A percentile compares a stretch with the other conserved stretches of the same genome.
phyloP scores from a whole-genome alignment of 2,113 vertebrate genomes.

The Oryzias woworae region DNA sequence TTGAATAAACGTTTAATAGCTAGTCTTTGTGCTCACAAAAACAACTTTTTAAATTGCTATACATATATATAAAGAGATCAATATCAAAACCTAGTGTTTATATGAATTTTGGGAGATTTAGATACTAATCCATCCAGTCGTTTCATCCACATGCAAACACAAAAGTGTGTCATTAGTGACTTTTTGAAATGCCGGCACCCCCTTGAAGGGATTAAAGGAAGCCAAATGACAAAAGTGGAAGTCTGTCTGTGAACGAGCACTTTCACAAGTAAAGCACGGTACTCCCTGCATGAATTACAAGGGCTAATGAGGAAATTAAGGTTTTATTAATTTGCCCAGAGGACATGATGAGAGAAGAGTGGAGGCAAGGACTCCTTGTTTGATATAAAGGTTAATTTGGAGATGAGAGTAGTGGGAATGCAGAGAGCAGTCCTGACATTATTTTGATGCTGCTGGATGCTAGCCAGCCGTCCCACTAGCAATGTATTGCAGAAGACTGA shows the following conservation, averaged over 20 bases:
- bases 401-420: conserved; percentile 48
- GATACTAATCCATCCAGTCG: neutral
- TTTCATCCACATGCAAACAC: conserved; percentile 1
- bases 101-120: conserved; percentile 3
- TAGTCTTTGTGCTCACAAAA: too few relatives aligned
- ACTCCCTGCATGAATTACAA: conserved; percentile 70
- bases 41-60: too few relatives aligned
- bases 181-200: conserved; percentile 11
- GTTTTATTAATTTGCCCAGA: conserved; percentile 74
- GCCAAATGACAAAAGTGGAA: conserved; percentile 59
- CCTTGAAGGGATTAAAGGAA: conserved; percentile 44
- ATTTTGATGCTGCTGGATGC: conserved; percentile 66
- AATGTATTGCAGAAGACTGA: conserved; percentile 25
- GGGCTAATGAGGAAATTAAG: conserved; percentile 77
- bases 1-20: too few relatives aligned
- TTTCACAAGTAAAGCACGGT: conserved; percentile 59
- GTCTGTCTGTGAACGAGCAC: conserved; percentile 59
- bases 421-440: conserved; percentile 63
- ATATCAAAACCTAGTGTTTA: conserved; percentile 1
- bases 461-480: conserved; percentile 62
- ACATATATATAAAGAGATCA: too few relatives aligned
- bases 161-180: conserved; percentile 19
- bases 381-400: conserved; percentile 77
- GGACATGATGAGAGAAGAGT: conserved; percentile 58
- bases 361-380: conserved; percentile 59